These are phyloP conservation scores for Pogonognathellus flavescens DNA, from an alignment of 1,140 invertebrate species.

Conservation along the genomic window DNA sequence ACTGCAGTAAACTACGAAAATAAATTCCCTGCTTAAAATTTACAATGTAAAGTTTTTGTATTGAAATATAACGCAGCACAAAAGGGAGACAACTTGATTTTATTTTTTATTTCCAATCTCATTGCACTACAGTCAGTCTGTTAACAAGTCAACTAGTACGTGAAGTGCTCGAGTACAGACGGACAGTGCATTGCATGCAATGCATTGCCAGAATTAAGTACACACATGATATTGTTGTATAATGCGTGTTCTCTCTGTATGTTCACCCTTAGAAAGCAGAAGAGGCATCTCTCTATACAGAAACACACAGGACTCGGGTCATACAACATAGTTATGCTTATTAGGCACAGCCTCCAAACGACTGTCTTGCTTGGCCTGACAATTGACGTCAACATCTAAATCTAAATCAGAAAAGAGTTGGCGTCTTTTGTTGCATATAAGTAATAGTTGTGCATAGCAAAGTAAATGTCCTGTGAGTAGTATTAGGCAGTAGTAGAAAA, in stretches of 20 bases:
- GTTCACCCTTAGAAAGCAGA: neutral
- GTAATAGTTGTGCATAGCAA: neutral
- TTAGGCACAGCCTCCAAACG: slow-evolving; percentile 34
- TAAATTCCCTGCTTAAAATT: slow-evolving; percentile 11
- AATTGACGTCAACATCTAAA: slow-evolving; percentile 55
- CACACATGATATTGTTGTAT: slow-evolving; percentile 1
- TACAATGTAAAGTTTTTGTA: slow-evolving; percentile 33
- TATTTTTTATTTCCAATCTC: slow-evolving; percentile 23
- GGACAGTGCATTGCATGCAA: neutral
- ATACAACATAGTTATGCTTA: slow-evolving; percentile 34
- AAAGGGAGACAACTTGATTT: slow-evolving; percentile 51
- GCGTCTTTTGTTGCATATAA: slow-evolving; percentile 13
- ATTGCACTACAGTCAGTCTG: slow-evolving; percentile 15
- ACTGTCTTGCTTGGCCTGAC: slow-evolving; percentile 37
- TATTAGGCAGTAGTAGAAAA: slow-evolving; percentile 1
- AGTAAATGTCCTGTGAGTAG: neutral
- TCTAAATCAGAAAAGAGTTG: slow-evolving; percentile 48
- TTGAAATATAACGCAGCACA: slow-evolving; percentile 30
- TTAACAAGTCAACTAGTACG: slow-evolving; percentile 27
- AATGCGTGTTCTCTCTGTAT: neutral
- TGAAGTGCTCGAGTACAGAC: neutral
- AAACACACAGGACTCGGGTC: neutral
- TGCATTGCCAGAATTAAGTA: slow-evolving; percentile 17
- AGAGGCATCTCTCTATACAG: neutral
- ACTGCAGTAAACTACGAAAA: neutral